Base-by-base conservation (phyloP, 2,797 vertebrate genomes). In the Decapterus maruadsi region DNA sequence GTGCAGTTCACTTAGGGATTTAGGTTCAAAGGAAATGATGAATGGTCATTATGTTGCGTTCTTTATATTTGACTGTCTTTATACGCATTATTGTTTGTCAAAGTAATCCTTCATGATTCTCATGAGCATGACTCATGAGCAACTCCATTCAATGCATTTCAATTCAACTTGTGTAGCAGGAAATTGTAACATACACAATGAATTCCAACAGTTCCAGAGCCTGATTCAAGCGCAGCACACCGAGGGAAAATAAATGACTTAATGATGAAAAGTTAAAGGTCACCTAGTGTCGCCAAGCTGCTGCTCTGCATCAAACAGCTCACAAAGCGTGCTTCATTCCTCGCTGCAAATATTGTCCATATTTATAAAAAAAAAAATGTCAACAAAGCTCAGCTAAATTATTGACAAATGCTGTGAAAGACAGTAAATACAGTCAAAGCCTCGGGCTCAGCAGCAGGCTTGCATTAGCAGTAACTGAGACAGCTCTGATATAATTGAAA, bases 291-390 rank as follows among this genome's bases (percentile, higher is more conserved):
- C 38, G 26, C 14, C 9, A 38, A 61, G 34, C 10, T 45, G n/a
- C 20, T 45, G 36, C 50, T 60, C 43, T 61, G 42, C 36, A 31
- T 62, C 74, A 36, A 17, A 61, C 58, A 29, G 34, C 29, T 61
- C 40, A 20, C 48, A 38, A 13, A 19, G 65, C 8, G 45, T 6
- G 29, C 26, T n/a, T 66, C 5, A 2, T 22, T 50, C 50, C 57
- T 40, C 6, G 14, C 10, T 29, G 16, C 40, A 38, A 53, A 40
- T 36, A 26, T 55, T 16, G 13, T 13, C 26, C 9, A 36, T 54
- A 19, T 45, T 46, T 61, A 20, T 75, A 6, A 10, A 16, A 4
- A 61, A 50, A 45, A 14, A 12, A 20, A 13, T 16, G 4, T 8
- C 13, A 22, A 12, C 6, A 11, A 57, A 50, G 16, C 51, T 53